A percentile compares a stretch with the other conserved stretches of the same genome.
phyloP scores from a whole-genome alignment of 2,888 invertebrate species.

The Tromatobia lineatoria region DNA sequence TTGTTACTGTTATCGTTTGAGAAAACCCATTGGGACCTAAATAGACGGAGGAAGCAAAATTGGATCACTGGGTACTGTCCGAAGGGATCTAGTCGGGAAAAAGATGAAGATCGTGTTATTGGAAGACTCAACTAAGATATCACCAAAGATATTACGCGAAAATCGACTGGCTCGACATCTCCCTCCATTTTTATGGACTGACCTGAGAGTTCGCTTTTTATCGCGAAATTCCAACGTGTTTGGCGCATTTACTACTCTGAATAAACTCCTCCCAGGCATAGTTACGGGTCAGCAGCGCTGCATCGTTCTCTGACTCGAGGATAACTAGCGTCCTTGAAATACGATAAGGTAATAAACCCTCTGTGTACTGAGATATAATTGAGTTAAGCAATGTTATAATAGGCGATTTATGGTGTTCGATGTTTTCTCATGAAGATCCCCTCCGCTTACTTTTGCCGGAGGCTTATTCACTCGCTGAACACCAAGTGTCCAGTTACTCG shows the following conservation, averaged over 20 bases:
- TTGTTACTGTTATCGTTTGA: constrained; percentile 31
- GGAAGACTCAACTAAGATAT: constrained; percentile 16
- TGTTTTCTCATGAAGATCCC: constrained; percentile 25
- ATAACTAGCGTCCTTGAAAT: constrained; percentile 69
- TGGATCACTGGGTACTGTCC: constrained; percentile 1
- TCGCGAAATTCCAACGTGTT: constrained; percentile 34
- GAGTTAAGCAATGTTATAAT: constrained; percentile 53
- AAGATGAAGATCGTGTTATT: constrained; percentile 26
- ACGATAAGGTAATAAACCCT: constrained; percentile 65
- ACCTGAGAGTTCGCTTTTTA: constrained; percentile 31
- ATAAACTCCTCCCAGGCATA: constrained; percentile 45
- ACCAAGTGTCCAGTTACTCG: background rate
- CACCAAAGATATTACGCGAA: constrained; percentile 3
- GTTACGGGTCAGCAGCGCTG: constrained; percentile 33
- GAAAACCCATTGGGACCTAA: constrained; percentile 20
- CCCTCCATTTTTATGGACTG: background rate
- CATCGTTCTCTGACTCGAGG: constrained; percentile 40
- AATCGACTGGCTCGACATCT: constrained; percentile 37
- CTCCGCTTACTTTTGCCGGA: background rate
- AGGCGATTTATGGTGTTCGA: constrained; percentile 38
- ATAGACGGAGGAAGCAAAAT: background rate
- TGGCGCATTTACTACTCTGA: constrained; percentile 18
- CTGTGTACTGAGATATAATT: constrained; percentile 68
- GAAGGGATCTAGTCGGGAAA: constrained; percentile 10
- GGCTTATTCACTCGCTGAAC: background rate